Base-by-base conservation (phyloP, 1,140 invertebrate genomes). In the Apis mellifera region DNA sequence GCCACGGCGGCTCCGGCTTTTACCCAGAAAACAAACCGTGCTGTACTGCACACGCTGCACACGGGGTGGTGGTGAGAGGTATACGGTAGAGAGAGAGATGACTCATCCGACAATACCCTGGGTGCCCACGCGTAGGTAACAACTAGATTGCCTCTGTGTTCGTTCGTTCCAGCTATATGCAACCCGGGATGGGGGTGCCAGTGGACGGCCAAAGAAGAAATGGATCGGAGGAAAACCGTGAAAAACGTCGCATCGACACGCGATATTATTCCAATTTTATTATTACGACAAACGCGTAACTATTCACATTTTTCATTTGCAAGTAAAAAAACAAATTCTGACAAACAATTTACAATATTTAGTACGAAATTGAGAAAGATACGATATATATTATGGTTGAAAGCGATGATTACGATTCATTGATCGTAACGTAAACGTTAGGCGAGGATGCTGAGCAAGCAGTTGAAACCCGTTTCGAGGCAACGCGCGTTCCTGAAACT, bases 1-100 rank as follows among this genome's bases (percentile, higher is more conserved):
- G 60, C 76, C 76, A 69, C 60, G 59, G 62, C 80, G 82, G 64
- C 85, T 62, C 21, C 78, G 76, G 82, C 84, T 89, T 85, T 90
- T 89, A 83, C 88, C 76, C 85, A 86, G 87, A 89, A 90, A 91
- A 86, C 85, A 85, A 90, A 78, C 85, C 69, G 84, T 83, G 78
- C 78, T 83, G 52, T 59, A 57, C 78, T 70, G 81, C 71, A 73
- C 84, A 84, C 83, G 82, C 64, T 71, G 78, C 50, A 70, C 72
- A 73, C 66, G 68, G 82, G 74, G 85, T 87, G 78, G 64, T 72
- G 78, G 64, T 72, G 78, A 73, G 65, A 81, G 73, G 52, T 70
- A 8, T 62, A 57, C 48, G 74, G 57, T 54, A 69, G 71, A 78
- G 82, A 85, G 42, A 84, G 70, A 80, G 88, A 86, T 89, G 89